Conservation (phyloP, 2,797 vertebrate genomes). For the Macrochelys suwanniensis region DNA sequence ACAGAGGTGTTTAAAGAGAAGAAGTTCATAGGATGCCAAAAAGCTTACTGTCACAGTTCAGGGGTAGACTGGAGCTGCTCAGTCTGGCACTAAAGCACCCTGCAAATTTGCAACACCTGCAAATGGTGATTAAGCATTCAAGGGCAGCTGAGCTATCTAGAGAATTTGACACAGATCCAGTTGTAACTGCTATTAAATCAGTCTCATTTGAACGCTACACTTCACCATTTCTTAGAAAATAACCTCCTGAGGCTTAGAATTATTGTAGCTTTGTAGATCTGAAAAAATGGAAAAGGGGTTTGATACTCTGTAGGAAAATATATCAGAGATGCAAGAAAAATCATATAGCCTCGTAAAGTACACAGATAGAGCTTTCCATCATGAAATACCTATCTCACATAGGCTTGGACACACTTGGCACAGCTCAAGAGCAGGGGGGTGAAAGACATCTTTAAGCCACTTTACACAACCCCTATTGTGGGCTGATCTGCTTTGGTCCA, state of each 20-base stretch:
- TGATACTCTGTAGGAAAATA: not conserved
- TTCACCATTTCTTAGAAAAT: not conserved
- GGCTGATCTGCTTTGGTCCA: not conserved
- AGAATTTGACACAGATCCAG: not conserved
- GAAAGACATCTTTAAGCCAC: not conserved
- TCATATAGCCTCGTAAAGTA: not conserved
- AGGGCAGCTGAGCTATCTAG: not conserved
- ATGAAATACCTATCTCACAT: not conserved
- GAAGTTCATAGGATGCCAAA: not conserved
- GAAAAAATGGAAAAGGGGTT: not conserved
- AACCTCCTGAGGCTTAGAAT: not conserved
- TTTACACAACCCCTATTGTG: not conserved
- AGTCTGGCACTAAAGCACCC: not conserved
- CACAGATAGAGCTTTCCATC: not conserved
- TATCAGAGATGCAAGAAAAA: not conserved
- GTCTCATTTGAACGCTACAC: not conserved
- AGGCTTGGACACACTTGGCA: not conserved
- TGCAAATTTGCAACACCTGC: not conserved
- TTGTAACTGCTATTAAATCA: not conserved
- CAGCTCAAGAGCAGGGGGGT: not conserved
- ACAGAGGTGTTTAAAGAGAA: not conserved
- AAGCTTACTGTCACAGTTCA: not conserved
- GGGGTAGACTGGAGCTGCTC: not conserved
- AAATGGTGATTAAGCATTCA: not conserved
- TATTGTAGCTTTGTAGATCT: not conserved